phyloP scores from a whole-genome alignment of 2,797 vertebrate genomes.

The Cacajao melanocephalus region DNA sequence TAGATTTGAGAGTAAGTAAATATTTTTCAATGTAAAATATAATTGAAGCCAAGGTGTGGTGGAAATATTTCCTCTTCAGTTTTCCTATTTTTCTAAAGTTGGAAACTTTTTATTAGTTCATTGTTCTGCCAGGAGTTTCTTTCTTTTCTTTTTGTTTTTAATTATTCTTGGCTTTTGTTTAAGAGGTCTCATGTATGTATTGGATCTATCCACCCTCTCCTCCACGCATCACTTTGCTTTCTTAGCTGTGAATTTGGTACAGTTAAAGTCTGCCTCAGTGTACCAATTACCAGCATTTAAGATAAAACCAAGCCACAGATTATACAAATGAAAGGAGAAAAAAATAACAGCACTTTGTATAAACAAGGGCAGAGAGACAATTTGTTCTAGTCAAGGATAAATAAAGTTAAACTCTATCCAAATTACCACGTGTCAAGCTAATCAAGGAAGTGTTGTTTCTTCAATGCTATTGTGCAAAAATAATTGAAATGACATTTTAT shows the following conservation, averaged over 20 bases:
- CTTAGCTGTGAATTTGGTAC: slow-evolving; percentile 40
- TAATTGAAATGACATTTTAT: slow-evolving; percentile 81
- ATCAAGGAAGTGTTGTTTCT: slow-evolving; percentile 78
- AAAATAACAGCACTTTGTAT: slow-evolving; percentile 69
- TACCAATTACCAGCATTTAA: slow-evolving; percentile 72
- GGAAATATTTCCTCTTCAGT: not conserved
- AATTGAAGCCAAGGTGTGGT: not conserved
- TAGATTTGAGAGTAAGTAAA: not conserved
- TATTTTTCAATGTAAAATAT: not conserved
- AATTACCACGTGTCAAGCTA: slow-evolving; percentile 83
- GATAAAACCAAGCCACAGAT: slow-evolving; percentile 41
- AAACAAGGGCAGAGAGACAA: slow-evolving; percentile 80
- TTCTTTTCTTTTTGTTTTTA: not conserved
- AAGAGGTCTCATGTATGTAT: slow-evolving; percentile 8
- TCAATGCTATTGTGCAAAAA: slow-evolving; percentile 80
- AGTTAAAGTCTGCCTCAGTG: slow-evolving; percentile 44
- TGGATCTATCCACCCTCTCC: not conserved
- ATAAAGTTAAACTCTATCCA: slow-evolving; percentile 77
- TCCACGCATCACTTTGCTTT: slow-evolving; percentile 8
- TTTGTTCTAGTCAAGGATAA: slow-evolving; percentile 79
- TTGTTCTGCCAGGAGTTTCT: slow-evolving; percentile 39
- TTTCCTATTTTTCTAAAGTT: slow-evolving; percentile 29
- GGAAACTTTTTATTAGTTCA: slow-evolving; percentile 19
- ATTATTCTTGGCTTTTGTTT: slow-evolving; percentile 49
- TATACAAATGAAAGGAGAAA: slow-evolving; percentile 72